Percentiles rank a stretch among this genome's conserved stretches.
These are phyloP conservation scores for Anableps anableps DNA, from an alignment of 2,797 vertebrate genomes.

Conservation along the genomic window DNA sequence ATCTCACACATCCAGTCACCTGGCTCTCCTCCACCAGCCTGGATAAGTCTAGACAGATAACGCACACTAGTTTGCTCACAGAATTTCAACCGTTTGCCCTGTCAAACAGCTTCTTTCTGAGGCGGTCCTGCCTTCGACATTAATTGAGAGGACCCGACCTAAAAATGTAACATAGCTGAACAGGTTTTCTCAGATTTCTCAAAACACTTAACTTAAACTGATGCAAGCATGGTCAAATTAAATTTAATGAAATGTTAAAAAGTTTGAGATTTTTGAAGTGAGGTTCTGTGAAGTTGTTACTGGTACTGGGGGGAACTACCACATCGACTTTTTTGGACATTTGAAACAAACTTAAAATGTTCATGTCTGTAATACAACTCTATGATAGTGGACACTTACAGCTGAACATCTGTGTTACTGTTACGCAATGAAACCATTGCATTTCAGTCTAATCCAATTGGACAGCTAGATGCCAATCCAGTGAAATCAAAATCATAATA, in stretches of 20 bases:
- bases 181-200: background rate
- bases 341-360: no score
- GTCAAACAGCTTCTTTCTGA: conserved; percentile 26
- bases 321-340: background rate
- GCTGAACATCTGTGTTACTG: no score
- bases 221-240: background rate
- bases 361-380: no score
- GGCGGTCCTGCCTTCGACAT: conserved; percentile 16
- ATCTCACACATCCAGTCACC: conserved; percentile 67
- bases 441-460: no score
- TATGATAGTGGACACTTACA: no score
- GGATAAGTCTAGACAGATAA: conserved; percentile 66
- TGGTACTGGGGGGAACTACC: no score
- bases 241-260: background rate
- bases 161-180: background rate
- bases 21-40: conserved; percentile 50
- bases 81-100: conserved; percentile 45
- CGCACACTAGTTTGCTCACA: conserved; percentile 33
- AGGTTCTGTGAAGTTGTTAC: background rate
- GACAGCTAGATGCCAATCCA: no score
- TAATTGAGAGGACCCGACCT: conserved; percentile 14
- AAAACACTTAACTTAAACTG: background rate
- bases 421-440: no score
- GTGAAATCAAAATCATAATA: no score
- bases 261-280: background rate